Percentiles rank a stretch among this genome's conserved stretches.
Conservation (phyloP, 2,888 invertebrate species). For the Oconnorella tubifera region DNA sequence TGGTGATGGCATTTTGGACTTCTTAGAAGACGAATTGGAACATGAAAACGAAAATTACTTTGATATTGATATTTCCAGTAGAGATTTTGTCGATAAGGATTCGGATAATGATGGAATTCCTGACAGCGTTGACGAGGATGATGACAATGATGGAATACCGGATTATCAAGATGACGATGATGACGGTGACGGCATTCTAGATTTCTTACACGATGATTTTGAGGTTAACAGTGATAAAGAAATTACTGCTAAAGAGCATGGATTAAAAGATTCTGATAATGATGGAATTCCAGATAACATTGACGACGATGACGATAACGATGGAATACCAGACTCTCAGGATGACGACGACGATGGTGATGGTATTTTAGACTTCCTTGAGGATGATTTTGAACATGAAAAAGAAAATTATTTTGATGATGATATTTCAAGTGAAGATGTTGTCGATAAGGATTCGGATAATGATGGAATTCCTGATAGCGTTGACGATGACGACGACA, state of each 20-base stretch:
- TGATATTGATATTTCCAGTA: conserved; percentile 32
- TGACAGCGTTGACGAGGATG: conserved; percentile 21
- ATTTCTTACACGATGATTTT: conserved; percentile 24
- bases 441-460: conserved; percentile 18
- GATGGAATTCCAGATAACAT: too few relatives aligned
- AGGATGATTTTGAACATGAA: background rate
- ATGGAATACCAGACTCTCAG: conserved; percentile 32
- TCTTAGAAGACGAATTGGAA: conserved; percentile 26
- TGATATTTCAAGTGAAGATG: background rate
- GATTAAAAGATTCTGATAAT: too few relatives aligned
- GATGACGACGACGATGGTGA: conserved; percentile 35
- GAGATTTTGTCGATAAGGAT: conserved; percentile 27
- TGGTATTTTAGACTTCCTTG: conserved; percentile 31
- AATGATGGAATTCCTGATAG: conserved; percentile 28
- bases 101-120: conserved; percentile 18
- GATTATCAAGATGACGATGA: conserved; percentile 31
- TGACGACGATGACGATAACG: conserved; percentile 19
- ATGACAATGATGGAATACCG: conserved; percentile 28
- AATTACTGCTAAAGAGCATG: background rate
- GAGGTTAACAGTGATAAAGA: background rate
- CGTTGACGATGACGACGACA: conserved; percentile 39
- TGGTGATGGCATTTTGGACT: conserved; percentile 36
- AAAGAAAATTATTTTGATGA: too few relatives aligned
- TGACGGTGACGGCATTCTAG: conserved; percentile 36
- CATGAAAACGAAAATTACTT: conserved; percentile 40